These are phyloP conservation scores for Tetraneura akinire DNA, from an alignment of 1,140 invertebrate species.

Conservation along the genomic window DNA sequence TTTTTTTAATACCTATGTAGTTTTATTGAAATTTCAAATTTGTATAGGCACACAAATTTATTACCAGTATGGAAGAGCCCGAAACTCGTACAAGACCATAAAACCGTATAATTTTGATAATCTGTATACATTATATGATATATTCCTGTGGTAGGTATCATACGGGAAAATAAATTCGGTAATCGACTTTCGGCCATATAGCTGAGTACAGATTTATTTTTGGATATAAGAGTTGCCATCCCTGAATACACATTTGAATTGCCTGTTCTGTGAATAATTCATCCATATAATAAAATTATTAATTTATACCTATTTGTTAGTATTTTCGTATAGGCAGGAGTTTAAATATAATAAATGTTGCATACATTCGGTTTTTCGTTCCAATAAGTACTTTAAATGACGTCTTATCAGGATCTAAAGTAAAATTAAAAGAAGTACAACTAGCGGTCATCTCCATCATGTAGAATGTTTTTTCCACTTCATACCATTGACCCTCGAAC, in stretches of 20 bases:
- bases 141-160: constrained; percentile 68
- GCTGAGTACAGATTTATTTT: constrained; percentile 61
- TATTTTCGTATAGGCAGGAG: too few relatives aligned
- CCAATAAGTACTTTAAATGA: constrained; percentile 64
- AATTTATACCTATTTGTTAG: too few relatives aligned
- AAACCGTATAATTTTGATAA: constrained; percentile 69
- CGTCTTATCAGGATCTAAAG: constrained; percentile 61
- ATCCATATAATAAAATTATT: neutral
- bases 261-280: constrained; percentile 61
- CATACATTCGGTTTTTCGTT: constrained; percentile 67
- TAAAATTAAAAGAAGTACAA: constrained; percentile 67
- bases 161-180: constrained; percentile 66
- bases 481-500: constrained; percentile 72
- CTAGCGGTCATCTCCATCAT: constrained; percentile 68
- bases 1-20: too few relatives aligned
- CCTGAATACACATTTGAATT: constrained; percentile 60
- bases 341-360: constrained; percentile 31
- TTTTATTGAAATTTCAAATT: neutral
- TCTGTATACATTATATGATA: constrained; percentile 73
- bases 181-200: constrained; percentile 65
- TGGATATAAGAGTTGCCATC: constrained; percentile 60
- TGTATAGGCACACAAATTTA: constrained; percentile 21
- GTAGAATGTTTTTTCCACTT: constrained; percentile 72
- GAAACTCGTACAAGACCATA: constrained; percentile 71
- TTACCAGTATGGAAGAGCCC: constrained; percentile 65